Conservation (phyloP, 2,797 vertebrate genomes). For the Scolopax rusticola region DNA sequence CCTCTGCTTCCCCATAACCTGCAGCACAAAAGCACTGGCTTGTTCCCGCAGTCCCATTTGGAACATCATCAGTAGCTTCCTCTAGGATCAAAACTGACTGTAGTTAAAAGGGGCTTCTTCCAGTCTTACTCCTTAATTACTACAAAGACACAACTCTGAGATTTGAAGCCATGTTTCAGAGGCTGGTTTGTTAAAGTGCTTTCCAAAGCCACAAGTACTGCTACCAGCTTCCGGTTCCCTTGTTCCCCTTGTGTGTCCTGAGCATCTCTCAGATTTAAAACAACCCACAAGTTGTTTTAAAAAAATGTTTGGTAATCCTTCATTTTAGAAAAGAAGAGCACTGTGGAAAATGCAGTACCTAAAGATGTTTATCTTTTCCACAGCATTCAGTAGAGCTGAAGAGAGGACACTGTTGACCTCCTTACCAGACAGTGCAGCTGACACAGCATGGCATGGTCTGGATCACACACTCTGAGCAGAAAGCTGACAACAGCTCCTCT, state of each 20-base stretch:
- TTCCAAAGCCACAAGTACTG: not conserved
- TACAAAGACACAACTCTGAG: not conserved
- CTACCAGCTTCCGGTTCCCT: not conserved
- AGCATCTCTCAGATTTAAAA: not conserved
- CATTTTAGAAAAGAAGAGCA: not conserved
- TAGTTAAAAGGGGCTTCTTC: not conserved
- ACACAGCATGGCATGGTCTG: not conserved
- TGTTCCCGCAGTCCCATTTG: not conserved
- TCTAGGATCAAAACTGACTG: not conserved
- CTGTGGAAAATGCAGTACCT: not conserved
- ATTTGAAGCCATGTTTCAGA: not conserved
- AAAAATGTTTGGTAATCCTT: not conserved
- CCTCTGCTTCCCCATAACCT: not conserved
- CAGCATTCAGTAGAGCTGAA: not conserved
- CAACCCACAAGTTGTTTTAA: not conserved
- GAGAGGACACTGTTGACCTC: not conserved
- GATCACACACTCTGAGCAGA: not conserved
- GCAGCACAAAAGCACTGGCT: not conserved
- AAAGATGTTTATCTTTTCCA: fast-evolving
- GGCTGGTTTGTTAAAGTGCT: not conserved
- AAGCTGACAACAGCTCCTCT: not conserved
- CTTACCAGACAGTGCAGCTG: not conserved
- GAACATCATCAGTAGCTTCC: not conserved
- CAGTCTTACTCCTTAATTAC: not conserved
- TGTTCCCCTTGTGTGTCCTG: not conserved